phyloP scores from a whole-genome alignment of 2,888 invertebrate genomes.

The Malthinus flaveolus region DNA sequence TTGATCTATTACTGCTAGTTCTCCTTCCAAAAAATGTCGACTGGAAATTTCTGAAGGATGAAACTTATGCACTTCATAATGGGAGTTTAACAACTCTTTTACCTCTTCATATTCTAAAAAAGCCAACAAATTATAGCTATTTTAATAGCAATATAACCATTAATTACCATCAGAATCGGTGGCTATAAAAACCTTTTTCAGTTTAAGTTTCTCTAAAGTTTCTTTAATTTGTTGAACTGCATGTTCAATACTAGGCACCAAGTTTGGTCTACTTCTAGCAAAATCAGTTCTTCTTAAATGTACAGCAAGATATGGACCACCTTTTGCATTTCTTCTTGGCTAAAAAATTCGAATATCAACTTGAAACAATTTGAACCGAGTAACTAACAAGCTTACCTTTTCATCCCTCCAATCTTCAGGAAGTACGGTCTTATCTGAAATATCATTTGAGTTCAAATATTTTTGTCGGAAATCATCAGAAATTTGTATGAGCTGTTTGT shows the following conservation, averaged over 20 bases:
- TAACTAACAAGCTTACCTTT: constrained; percentile 50
- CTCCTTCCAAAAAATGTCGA: constrained; percentile 73
- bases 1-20: constrained; percentile 91
- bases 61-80: constrained; percentile 50
- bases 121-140: not conserved
- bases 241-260: constrained; percentile 77
- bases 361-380: not conserved
- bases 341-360: constrained; percentile 38
- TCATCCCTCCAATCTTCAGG: constrained; percentile 66
- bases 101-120: constrained; percentile 58
- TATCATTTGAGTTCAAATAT: constrained; percentile 66
- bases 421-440: constrained; percentile 61
- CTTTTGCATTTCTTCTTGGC: constrained; percentile 58
- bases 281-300: constrained; percentile 93
- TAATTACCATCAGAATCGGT: constrained; percentile 68
- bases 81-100: constrained; percentile 52
- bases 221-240: constrained; percentile 75
- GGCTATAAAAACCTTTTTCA: constrained; percentile 76
- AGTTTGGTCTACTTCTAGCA: constrained; percentile 68
- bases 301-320: constrained; percentile 77
- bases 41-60: constrained; percentile 57
- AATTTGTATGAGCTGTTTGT: constrained; percentile 64
- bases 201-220: constrained; percentile 59
- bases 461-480: constrained; percentile 69
- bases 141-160: not conserved